Evolutionary conservation across 2,888 invertebrate species (phyloP), one percentile per base, ranked within the genome.

Genomic region (Dolichopus griseipennis): DNA sequence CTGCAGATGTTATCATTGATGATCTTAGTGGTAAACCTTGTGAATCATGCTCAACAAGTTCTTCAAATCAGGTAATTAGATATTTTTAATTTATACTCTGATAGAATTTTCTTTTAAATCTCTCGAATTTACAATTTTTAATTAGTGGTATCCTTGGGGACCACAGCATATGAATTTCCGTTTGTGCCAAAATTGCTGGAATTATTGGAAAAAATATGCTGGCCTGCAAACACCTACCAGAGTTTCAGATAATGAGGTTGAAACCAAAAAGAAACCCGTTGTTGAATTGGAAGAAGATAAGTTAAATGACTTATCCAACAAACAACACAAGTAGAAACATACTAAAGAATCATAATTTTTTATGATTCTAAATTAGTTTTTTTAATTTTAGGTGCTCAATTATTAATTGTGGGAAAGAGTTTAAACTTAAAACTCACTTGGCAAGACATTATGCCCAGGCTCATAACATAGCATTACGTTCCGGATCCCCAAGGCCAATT

Each of bases 181-280:
- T 75, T 85, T 99, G 71, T 99, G 99, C 82, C 91, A 92, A 75
- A 84, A 86, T 20, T 99, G 99, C 82, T 99, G 97, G 97, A 88
- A 88, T 72, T 97, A 97, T 81, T 99, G 98, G 97, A 98, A 97
- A 83, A 96, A 96, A 81, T 97, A 95, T 82, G 98, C 97, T 69
- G 98, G 97, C 70, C 87, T 99, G 67, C 96, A 95, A 84, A 89
- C 89, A 74, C 84, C 86, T n/a, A 86, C 85, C 61, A 82, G 76
- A 66, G 65, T 83, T 65, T 82, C 82, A 61, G 82, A 81, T 66
- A 81, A 80, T 72, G 84, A 84, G 68, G 75, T 74, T 65, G 81
- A 81, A 43, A 70, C 75, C 65, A 83, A 82, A 70, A 84, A 79
- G 80, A 70, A 73, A 15, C 68, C 73, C 5, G 70, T 71, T 10